Evolutionary conservation across 2,113 vertebrate genomes (phyloP), one percentile per base, ranked within the genome.

Genomic region (Solenodon paradoxus): DNA sequence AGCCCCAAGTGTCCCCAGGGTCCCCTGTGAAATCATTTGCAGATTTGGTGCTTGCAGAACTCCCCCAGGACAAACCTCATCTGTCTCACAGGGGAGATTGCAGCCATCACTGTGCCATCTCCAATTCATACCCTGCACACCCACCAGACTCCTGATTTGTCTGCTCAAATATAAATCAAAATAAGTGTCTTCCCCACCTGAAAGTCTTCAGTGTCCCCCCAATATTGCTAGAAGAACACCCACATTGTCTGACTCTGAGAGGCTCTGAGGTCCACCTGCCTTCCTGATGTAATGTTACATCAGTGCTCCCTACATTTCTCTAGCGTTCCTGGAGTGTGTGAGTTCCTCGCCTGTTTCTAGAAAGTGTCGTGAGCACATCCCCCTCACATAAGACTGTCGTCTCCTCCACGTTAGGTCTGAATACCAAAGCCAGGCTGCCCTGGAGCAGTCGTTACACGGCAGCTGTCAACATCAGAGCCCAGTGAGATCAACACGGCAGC

Each of bases 71-170:
- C 13, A 49, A 22, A 38, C 10, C 9, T 6, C 88, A 38, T 12
- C 22, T 19, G 7, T 47, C 24, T 68, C 24, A 20, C 30, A 1
- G 0, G 1, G 32, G 30, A 35, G n/a, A 20, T 66, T 2, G 11
- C 16, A 2, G 1, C 19, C 30, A 17, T n/a, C 8, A 4, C 4
- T 3, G 53, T 2, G 0, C 3, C 0, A 5, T 30, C 35, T 24
- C 77, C 30, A 53, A 13, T 24, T 30, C 22, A 4, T 19, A 32
- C 19, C 24, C 64, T 28, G 3, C 12, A 1, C 7, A 3, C 24
- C 17, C 32, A 12, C 16, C 13, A 17, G 17, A 2, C 1, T 30
- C 28, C 32, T 22, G 42, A 5, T 5, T 22, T 22, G 5, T 1
- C 9, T 28, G 26, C 30, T 38, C 35, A 30, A 9, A 1, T 7